Evolutionary conservation across 2,113 vertebrate species (phyloP).

Genomic region (Apteryx owenii): DNA sequence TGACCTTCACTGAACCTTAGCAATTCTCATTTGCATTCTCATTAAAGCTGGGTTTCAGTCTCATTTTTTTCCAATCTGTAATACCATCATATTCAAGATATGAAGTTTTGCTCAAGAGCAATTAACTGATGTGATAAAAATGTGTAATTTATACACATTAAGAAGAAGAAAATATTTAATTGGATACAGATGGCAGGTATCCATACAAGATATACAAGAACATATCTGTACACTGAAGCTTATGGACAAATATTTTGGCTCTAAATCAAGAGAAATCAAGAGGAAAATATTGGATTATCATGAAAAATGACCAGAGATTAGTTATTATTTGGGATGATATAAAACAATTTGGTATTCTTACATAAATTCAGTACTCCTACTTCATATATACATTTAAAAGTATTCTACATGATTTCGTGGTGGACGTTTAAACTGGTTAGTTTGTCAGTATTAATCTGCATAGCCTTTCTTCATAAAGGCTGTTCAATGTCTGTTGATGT

Average conservation of each 20-base stretch:
- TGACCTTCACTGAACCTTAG: slow-evolving; percentile 70
- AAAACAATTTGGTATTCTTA: not conserved
- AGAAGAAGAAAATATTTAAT: not conserved
- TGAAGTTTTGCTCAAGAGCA: slow-evolving; percentile 55
- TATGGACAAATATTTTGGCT: not conserved
- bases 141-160: not conserved
- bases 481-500: not conserved
- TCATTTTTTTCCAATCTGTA: slow-evolving; percentile 53
- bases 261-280: not conserved
- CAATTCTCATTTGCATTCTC: slow-evolving; percentile 67
- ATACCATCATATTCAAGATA: slow-evolving; percentile 12
- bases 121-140: slow-evolving; percentile 62
- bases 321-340: not conserved
- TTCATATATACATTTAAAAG: not conserved
- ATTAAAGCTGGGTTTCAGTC: slow-evolving; percentile 64
- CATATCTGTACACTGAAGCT: not conserved
- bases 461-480: not conserved
- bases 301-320: not conserved
- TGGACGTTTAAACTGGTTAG: not conserved
- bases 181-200: not conserved
- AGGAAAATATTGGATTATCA: not conserved
- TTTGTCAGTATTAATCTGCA: not conserved
- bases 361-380: not conserved
- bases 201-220: slow-evolving; percentile 25
- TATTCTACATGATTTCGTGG: not conserved